A percentile compares a stretch with the other conserved stretches of the same genome.
phyloP scores from a whole-genome alignment of 2,888 invertebrate genomes.

The Congeria kusceri region DNA sequence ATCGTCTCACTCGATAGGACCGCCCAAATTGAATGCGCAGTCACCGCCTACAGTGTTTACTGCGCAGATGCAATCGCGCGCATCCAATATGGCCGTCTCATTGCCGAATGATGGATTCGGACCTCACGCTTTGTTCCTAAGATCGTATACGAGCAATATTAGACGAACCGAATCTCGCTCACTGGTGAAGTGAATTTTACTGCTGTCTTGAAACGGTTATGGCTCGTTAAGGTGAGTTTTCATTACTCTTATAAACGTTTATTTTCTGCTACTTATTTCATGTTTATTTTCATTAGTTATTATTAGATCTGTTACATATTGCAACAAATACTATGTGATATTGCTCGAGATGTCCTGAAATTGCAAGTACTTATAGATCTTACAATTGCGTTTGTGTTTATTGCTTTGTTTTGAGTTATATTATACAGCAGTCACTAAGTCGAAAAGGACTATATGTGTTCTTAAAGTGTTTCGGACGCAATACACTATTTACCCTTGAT shows the following conservation, averaged over 20 bases:
- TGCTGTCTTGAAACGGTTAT: constrained; percentile 30
- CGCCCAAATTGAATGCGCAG: not conserved
- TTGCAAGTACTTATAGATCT: too few relatives aligned
- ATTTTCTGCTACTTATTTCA: not conserved
- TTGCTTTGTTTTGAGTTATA: too few relatives aligned
- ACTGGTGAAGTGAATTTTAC: constrained; percentile 45
- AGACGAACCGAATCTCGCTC: constrained; percentile 31
- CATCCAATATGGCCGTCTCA: constrained; percentile 3
- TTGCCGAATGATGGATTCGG: not conserved
- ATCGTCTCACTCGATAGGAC: too few relatives aligned
- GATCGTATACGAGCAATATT: constrained; percentile 1
- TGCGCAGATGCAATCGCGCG: constrained; percentile 3
- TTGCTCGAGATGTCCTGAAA: too few relatives aligned
- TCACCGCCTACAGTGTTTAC: not conserved
- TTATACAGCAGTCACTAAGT: too few relatives aligned
- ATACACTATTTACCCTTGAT: too few relatives aligned
- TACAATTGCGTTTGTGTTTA: too few relatives aligned
- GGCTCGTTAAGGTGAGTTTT: constrained; percentile 41
- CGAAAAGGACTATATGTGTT: too few relatives aligned
- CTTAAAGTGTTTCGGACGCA: too few relatives aligned
- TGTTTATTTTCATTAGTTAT: too few relatives aligned
- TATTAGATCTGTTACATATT: too few relatives aligned
- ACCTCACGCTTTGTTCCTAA: not conserved
- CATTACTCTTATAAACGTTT: constrained; percentile 37
- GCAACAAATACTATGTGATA: too few relatives aligned